phyloP scores from a whole-genome alignment of 2,797 vertebrate genomes.

The Sebastes steindachneri region DNA sequence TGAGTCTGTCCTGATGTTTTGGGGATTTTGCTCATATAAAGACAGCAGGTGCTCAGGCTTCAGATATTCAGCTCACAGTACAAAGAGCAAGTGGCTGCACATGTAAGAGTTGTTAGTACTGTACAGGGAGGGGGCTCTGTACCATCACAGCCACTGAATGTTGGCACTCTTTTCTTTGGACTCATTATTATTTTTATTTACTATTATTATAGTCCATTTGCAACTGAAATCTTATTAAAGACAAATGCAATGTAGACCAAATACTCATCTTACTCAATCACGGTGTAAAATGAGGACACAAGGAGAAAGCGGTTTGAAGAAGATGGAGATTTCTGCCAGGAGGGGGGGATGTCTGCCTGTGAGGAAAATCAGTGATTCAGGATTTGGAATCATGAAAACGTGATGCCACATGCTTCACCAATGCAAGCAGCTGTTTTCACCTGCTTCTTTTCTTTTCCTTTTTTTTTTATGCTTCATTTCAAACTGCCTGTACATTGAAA shows the following conservation, averaged over 20 bases:
- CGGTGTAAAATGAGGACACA: not conserved
- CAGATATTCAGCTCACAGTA: not conserved
- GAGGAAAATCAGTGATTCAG: not conserved
- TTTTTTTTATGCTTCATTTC: not conserved
- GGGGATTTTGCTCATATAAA: not conserved
- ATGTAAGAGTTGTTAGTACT: not conserved
- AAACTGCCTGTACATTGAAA: not conserved
- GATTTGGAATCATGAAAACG: not conserved
- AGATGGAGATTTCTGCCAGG: constrained; percentile 38
- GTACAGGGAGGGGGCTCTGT: too few species aligned
- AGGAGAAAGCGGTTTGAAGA: not conserved
- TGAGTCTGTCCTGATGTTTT: not conserved
- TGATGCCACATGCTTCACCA: not conserved
- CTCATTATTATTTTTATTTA: not conserved
- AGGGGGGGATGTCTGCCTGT: constrained; percentile 65
- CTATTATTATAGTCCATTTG: too few species aligned
- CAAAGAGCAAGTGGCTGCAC: not conserved
- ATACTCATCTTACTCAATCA: not conserved
- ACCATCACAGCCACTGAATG: not conserved
- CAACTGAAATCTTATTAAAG: constrained; percentile 6
- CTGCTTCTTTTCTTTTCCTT: not conserved
- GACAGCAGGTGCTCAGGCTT: not conserved
- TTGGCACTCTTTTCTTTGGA: not conserved
- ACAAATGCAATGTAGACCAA: not conserved
- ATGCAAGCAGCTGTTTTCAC: not conserved